Conservation (phyloP, 1,140 invertebrate genomes). For the Meteorus sp. region DNA sequence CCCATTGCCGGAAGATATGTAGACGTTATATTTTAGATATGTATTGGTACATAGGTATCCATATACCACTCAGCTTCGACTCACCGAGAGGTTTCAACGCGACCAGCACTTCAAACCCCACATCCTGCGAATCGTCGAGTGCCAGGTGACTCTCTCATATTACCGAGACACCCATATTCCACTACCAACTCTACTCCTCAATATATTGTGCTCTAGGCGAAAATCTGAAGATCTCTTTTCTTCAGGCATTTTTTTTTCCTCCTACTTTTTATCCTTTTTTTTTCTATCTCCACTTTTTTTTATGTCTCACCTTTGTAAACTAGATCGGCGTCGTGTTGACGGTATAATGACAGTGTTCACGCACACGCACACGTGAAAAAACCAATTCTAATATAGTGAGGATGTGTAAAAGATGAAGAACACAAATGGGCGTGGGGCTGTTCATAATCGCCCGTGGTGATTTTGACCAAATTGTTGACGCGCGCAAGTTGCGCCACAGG, state of each 20-base stretch:
- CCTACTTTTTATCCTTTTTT: not conserved
- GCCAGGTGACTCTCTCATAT: conserved; percentile 26
- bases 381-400: conserved; percentile 17
- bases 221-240: not conserved
- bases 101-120: conserved; percentile 16
- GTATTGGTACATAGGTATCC: too few relatives aligned
- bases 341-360: conserved; percentile 25
- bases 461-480: conserved; percentile 13
- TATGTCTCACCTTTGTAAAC: conserved; percentile 11
- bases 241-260: not conserved
- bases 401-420: too few relatives aligned
- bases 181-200: not conserved
- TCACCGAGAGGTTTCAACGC: conserved; percentile 18
- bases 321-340: conserved; percentile 18
- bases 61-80: not conserved
- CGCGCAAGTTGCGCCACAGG: conserved; percentile 29
- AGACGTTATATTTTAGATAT: too few relatives aligned
- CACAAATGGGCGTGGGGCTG: conserved; percentile 22
- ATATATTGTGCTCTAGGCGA: not conserved
- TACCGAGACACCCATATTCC: conserved; percentile 14
- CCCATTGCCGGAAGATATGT: conserved; percentile 4
- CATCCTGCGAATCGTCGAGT: conserved; percentile 22
- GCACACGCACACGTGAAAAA: conserved; percentile 17
- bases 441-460: conserved; percentile 14
- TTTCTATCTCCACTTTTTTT: not conserved